Percentiles rank a stretch among this genome's conserved stretches.
phyloP scores from a whole-genome alignment of 2,113 vertebrate species.

The Cyprinus carpio region DNA sequence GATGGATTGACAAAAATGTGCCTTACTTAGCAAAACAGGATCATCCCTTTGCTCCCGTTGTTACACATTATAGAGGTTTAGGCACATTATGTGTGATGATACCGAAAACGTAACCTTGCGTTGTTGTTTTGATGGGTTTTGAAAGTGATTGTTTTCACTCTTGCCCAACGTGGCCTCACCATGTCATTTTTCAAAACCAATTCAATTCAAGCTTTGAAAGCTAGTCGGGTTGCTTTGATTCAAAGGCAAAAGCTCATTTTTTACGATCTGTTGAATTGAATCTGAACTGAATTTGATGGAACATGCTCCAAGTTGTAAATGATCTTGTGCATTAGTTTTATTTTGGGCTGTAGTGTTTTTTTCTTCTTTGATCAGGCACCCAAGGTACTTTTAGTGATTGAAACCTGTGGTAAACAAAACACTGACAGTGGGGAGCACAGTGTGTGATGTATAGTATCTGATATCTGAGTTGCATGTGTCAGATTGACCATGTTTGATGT shows the following conservation, averaged over 20 bases:
- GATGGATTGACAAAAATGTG: conserved; percentile 83
- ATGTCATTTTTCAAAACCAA: background rate
- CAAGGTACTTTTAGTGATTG: conserved; percentile 39
- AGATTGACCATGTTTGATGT: conserved; percentile 70
- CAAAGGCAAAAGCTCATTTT: background rate
- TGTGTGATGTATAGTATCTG: conserved; percentile 80
- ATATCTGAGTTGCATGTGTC: conserved; percentile 86
- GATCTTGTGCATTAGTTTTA: conserved; percentile 36
- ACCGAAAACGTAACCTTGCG: conserved; percentile 68
- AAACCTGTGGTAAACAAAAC: conserved; percentile 29
- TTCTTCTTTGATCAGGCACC: conserved; percentile 27
- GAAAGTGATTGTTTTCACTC: background rate
- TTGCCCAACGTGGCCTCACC: background rate
- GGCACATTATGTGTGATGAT: conserved; percentile 56
- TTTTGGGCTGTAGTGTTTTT: conserved; percentile 9
- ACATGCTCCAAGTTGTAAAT: conserved; percentile 15
- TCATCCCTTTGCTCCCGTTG: conserved; percentile 72
- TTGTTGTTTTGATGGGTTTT: conserved; percentile 69
- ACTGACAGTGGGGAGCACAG: conserved; percentile 63
- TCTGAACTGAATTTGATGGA: conserved; percentile 2
- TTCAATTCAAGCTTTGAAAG: conserved; percentile 6
- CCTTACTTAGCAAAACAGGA: conserved; percentile 75
- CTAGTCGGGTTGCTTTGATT: background rate
- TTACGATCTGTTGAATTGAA: conserved; percentile 11
- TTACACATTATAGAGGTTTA: conserved; percentile 43